Base-by-base conservation (phyloP, 2,888 invertebrate species). In the Salticus scenicus region DNA sequence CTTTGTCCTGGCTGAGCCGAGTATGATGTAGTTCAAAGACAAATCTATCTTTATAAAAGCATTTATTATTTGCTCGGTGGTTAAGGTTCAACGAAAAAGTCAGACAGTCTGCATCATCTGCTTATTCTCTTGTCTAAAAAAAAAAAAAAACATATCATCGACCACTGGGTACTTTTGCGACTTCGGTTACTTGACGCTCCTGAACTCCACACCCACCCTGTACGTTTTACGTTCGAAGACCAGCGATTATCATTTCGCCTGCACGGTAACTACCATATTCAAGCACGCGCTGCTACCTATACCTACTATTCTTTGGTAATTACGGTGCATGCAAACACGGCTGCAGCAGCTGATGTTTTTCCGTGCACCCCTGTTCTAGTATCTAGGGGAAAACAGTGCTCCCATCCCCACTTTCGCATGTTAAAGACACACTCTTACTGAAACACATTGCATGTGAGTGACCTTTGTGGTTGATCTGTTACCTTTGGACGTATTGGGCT, bases 281-380 rank as follows among this genome's bases (percentile, higher is more conserved):
- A 37, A 42, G 51, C 73, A 80, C 80, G 70, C 42, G 76, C 51
- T 42, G 73, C 79, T 79, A 79, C 72, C 80, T 80, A 73, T 73
- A 80, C 80, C 80, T 73, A 72, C 80, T 47, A 80, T 72, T 73
- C 66, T n/a, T 28, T n/a, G 31, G 51, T 80, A 80, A 80, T 80
- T 80, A 80, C 37, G 73, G 72, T 12, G 41, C 80, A 47, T 73
- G 73, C 79, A 74, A 74, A 69, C 74, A 57, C 57, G 31, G 33
- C 31, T 57, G 64, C 41, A 69, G 74, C 81, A 81, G 81, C 81
- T 81, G 81, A 81, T 81, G 81, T 80, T 80, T 78, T 79, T 67
- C 72, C 73, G 63, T 47, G 20, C 72, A 37, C 63, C 47, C 81
- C 74, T 47, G 66, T 64, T 67, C 66, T 67, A 27, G 20, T 72